Evolutionary conservation across 2,888 invertebrate species (phyloP), one percentile per base, ranked within the genome.

Genomic region (Malthinus seriepunctatus): DNA sequence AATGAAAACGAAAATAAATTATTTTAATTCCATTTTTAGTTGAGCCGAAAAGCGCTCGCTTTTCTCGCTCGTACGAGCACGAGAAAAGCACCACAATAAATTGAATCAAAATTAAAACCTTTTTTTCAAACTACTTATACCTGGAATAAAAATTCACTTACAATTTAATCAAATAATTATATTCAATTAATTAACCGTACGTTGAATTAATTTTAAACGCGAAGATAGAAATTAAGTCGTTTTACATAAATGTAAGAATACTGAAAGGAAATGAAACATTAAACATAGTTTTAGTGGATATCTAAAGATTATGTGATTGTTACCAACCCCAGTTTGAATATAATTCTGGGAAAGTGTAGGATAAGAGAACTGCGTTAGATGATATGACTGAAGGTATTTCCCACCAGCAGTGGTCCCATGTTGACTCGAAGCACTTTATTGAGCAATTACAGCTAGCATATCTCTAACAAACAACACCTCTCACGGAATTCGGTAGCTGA

Each of bases 401-500:
- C 60, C 56, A 56, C 56, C 53, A 23, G 23, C 23, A 61, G 52
- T 53, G 48, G 60, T 53, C 48, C 56, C 51, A 46, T 61, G 60
- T 61, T 61, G 60, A 61, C 60, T 56, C 39, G 53, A 56, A 55
- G 49, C 60, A 61, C 56, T 61, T 61, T 61, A 61, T 61, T 61
- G 51, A 61, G 60, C 60, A 61, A 61, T 61, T 61, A 61, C 56
- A 56, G 45, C 56, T 56, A 52, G 49, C 60, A 56, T 61, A 61
- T 61, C 60, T 61, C 60, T 50, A 47, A 52, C 56, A 61, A 61
- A 61, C 60, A 61, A 51, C 55, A 56, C 56, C 60, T 60, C 56
- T 60, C 60, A 61, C 60, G 60, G 56, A 61, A 61, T 61, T 61
- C 60, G 60, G 60, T 61, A 61, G 60, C 60, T 61, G 50, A 61